These are phyloP conservation scores for Triplophysa dalaica DNA, from an alignment of 2,113 vertebrate species.

Conservation along the genomic window DNA sequence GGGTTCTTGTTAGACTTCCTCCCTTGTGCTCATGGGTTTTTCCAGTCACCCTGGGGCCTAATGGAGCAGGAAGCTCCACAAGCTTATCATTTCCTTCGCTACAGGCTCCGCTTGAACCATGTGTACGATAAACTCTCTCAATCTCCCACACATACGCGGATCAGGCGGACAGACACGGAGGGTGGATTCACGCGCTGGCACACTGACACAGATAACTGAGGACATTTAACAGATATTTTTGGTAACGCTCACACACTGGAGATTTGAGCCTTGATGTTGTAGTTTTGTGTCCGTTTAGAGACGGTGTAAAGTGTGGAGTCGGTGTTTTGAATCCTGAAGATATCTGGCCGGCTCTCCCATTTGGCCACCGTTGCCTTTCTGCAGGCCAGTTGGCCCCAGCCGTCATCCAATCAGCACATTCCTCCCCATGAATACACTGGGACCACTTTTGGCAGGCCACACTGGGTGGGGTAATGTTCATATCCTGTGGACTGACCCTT, in stretches of 20 bases:
- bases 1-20: constrained; percentile 39
- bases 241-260: neutral
- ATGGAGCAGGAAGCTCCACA: constrained; percentile 53
- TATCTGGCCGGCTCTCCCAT: constrained; percentile 23
- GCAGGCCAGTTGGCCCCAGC: constrained; percentile 65
- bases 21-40: constrained; percentile 51
- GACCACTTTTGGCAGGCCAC: constrained; percentile 57
- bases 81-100: constrained; percentile 56
- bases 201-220: constrained; percentile 34
- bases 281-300: constrained; percentile 10
- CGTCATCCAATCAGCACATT: constrained; percentile 76
- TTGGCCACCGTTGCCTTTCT: constrained; percentile 56
- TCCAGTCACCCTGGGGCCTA: constrained; percentile 49
- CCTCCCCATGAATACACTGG: constrained; percentile 66
- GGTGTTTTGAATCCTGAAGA: constrained; percentile 42
- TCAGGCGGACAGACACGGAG: neutral
- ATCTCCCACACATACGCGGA: constrained; percentile 1
- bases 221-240: constrained; percentile 29
- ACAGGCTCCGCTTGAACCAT: neutral
- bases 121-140: constrained; percentile 11
- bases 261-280: constrained; percentile 24
- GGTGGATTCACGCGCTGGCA: neutral
- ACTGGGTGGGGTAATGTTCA: constrained; percentile 54
- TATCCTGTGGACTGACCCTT: constrained; percentile 60
- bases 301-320: constrained; percentile 17